These are phyloP conservation scores for Cephus pulcher DNA, from an alignment of 2,888 invertebrate species.

Conservation along the genomic window DNA sequence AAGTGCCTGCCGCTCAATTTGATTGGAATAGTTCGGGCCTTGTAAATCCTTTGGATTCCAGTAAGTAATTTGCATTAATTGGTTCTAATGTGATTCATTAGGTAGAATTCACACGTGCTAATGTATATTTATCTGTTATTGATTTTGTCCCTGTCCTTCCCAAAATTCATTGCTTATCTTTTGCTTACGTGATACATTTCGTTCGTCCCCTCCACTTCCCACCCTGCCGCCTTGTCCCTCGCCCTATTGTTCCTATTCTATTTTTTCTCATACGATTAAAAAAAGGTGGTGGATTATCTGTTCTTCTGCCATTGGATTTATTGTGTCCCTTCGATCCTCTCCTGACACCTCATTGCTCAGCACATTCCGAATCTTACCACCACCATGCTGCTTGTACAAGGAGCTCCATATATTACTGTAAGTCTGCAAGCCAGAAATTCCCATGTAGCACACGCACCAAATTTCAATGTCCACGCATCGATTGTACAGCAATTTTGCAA, in stretches of 20 bases:
- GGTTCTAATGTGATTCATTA: not conserved
- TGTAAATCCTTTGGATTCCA: constrained; percentile 76
- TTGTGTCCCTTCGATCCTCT: constrained; percentile 64
- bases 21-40: constrained; percentile 81
- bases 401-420: constrained; percentile 64
- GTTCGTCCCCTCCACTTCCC: not conserved
- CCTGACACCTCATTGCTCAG: constrained; percentile 63
- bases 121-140: constrained; percentile 3
- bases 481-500: not conserved
- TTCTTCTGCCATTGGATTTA: constrained; percentile 63
- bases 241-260: not conserved
- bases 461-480: no score
- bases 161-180: not conserved
- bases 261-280: not conserved
- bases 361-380: constrained; percentile 64
- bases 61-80: constrained; percentile 48
- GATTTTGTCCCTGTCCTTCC: not conserved
- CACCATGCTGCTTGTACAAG: constrained; percentile 63
- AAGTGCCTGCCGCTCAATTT: constrained; percentile 76
- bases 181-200: not conserved
- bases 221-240: not conserved
- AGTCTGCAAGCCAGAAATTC: constrained; percentile 53
- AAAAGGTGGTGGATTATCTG: constrained; percentile 64
- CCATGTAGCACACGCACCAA: not conserved
- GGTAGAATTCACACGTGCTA: not conserved